These are phyloP conservation scores for Prochilodus magdalenae DNA, from an alignment of 2,113 vertebrate genomes.

Conservation along the genomic window DNA sequence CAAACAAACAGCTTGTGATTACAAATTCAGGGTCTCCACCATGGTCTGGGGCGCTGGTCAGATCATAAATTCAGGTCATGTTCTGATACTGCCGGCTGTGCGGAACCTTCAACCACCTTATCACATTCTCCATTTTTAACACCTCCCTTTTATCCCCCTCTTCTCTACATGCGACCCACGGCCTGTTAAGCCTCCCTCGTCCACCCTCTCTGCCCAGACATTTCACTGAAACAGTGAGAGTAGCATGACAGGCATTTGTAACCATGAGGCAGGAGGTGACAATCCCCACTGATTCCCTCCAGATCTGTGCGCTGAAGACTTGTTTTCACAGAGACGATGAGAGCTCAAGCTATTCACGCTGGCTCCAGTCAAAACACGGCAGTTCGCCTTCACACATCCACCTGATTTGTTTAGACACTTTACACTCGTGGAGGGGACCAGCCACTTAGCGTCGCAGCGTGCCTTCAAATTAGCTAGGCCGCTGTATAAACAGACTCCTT, in stretches of 20 bases:
- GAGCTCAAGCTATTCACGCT: constrained; percentile 14
- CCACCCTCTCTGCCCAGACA: not conserved
- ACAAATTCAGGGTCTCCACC: constrained; percentile 2
- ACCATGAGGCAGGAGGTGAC: not conserved
- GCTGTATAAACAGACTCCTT: constrained; percentile 62
- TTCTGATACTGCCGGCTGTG: not conserved
- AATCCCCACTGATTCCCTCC: not conserved
- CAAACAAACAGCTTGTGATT: not conserved
- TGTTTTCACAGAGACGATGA: constrained; percentile 21
- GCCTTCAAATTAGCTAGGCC: constrained; percentile 63
- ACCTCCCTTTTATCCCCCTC: not conserved
- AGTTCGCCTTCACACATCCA: constrained; percentile 59
- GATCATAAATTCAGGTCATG: constrained; percentile 53
- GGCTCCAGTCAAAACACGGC: constrained; percentile 43
- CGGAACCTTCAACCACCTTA: not conserved
- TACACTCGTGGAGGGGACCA: constrained; percentile 22
- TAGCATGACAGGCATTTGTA: constrained; percentile 32
- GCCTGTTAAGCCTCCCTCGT: constrained; percentile 1
- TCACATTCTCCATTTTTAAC: not conserved
- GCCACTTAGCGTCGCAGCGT: constrained; percentile 45
- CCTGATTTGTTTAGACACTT: constrained; percentile 59
- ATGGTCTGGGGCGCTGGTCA: not conserved
- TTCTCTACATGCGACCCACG: not conserved
- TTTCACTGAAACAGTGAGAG: constrained; percentile 20
- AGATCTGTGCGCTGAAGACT: constrained; percentile 6